Base-by-base conservation (phyloP, 2,888 invertebrate genomes). In the Hedya salicella region DNA sequence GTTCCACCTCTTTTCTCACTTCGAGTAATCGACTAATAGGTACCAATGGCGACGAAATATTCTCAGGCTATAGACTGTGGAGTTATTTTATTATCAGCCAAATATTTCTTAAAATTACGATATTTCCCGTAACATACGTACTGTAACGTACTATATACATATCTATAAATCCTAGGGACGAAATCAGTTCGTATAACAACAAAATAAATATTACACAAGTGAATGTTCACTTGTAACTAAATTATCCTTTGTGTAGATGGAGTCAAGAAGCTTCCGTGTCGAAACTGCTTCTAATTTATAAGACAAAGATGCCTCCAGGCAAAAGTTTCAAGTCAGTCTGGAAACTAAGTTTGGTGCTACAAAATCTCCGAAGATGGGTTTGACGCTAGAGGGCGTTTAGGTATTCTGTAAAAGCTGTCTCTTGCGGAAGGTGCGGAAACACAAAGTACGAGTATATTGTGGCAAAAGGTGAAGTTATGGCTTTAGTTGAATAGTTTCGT, bases 291-390 rank as follows among this genome's bases (percentile, higher is more conserved):
- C 42, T 48, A 59, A 59, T 59, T 48, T 49, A 32, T 48, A 48
- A 39, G 48, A 59, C 59, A 49, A 59, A 59, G 48, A 59, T 59
- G 59, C 36, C 59, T 49, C 11, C 30, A 21, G 39, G 59, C 39
- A 39, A 59, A 59, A 59, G 48, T 59, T 59, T 48, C 48, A 25
- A 59, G 48, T 59, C 36, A 46, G 59, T 19, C 57, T 44, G n/a
- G 32, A 16, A 44, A 32, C 25, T 25, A 39, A 19, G 49, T 46
- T 39, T 14, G 53, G 14, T 40, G 53, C 52, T 17, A 48, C 60
- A 60, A 48, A 60, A 49, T 49, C 39, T 59, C 32, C 11, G 57
- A 46, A 48, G 48, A 19, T 48, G 19, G 19, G 16, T 49, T 14
- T 40, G 39, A 21, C 21, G 14, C 17, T 36, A 36, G 36, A 9